These are phyloP conservation scores for Apeltes quadracus DNA, from an alignment of 2,113 vertebrate species.

Conservation along the genomic window DNA sequence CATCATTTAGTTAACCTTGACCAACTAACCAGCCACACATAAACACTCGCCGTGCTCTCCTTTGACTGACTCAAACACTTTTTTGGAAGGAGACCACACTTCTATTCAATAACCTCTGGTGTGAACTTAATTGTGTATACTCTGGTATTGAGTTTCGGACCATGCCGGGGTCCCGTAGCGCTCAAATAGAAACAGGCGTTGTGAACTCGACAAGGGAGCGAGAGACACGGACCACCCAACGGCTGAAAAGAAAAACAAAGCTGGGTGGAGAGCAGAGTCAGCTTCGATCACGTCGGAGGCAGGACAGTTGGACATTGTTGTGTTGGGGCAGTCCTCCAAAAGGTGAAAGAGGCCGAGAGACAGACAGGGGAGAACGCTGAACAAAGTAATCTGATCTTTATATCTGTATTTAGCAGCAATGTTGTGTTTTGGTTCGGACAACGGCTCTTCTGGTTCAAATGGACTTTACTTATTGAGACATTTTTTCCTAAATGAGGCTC, in stretches of 20 bases:
- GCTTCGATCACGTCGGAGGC: constrained; percentile 53
- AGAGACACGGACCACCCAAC: constrained; percentile 75
- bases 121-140: constrained; percentile 79
- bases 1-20: constrained; percentile 65
- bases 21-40: constrained; percentile 57
- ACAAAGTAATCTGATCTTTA: background rate
- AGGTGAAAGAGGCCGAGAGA: constrained; percentile 18
- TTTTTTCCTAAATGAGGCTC: background rate
- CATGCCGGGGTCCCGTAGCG: constrained; percentile 40
- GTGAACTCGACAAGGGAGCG: constrained; percentile 61
- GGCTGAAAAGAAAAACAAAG: constrained; percentile 72
- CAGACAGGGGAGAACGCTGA: background rate
- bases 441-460: background rate
- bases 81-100: constrained; percentile 62
- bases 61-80: constrained; percentile 64
- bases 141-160: constrained; percentile 72
- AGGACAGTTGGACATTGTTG: constrained; percentile 50
- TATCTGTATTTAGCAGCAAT: constrained; percentile 1
- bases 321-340: constrained; percentile 43
- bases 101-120: constrained; percentile 70
- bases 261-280: constrained; percentile 62
- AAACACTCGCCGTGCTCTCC: constrained; percentile 39
- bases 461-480: background rate
- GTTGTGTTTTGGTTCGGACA: background rate
- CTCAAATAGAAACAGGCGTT: constrained; percentile 72